A percentile compares a stretch with the other conserved stretches of the same genome.
These are phyloP conservation scores for Hofmannophila pseudospretella DNA, from an alignment of 2,888 invertebrate species.

Conservation along the genomic window DNA sequence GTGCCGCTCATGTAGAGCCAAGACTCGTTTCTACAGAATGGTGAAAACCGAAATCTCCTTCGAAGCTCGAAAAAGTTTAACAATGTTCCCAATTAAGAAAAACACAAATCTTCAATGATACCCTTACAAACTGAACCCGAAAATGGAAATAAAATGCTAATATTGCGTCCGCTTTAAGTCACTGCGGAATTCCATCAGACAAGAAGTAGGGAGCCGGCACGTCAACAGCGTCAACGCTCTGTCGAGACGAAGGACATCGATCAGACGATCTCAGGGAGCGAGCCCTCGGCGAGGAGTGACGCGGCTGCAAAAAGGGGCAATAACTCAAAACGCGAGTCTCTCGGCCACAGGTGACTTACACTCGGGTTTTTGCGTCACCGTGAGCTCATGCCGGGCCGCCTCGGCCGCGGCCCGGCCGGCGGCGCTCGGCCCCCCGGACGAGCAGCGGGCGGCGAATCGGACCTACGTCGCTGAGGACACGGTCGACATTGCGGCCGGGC, in stretches of 20 bases:
- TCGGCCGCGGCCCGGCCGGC: background rate
- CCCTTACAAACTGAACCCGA: too few species aligned
- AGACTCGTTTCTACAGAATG: too few species aligned
- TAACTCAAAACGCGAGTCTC: slow-evolving; percentile 28
- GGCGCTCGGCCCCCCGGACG: background rate
- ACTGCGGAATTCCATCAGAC: slow-evolving; percentile 19
- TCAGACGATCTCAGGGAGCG: slow-evolving; percentile 24
- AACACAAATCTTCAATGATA: too few species aligned
- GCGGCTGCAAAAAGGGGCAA: slow-evolving; percentile 34
- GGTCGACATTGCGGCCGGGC: background rate
- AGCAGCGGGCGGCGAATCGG: background rate
- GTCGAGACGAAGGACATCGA: slow-evolving; percentile 50
- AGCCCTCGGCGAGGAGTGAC: too few species aligned
- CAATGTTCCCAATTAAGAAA: too few species aligned
- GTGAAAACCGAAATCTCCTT: too few species aligned
- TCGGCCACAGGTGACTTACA: slow-evolving; percentile 57
- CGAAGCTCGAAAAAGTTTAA: too few species aligned
- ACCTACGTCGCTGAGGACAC: too few species aligned
- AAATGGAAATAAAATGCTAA: slow-evolving; percentile 9
- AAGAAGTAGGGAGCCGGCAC: slow-evolving; percentile 27
- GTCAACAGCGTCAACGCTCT: slow-evolving; percentile 26
- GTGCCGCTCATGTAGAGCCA: too few species aligned
- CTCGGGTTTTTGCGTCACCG: slow-evolving; percentile 71
- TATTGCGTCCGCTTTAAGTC: background rate
- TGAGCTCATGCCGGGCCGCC: slow-evolving; percentile 63